Percentiles rank a stretch among this genome's conserved stretches.
phyloP scores from a whole-genome alignment of 2,888 invertebrate genomes.

The Euproctis similis region DNA sequence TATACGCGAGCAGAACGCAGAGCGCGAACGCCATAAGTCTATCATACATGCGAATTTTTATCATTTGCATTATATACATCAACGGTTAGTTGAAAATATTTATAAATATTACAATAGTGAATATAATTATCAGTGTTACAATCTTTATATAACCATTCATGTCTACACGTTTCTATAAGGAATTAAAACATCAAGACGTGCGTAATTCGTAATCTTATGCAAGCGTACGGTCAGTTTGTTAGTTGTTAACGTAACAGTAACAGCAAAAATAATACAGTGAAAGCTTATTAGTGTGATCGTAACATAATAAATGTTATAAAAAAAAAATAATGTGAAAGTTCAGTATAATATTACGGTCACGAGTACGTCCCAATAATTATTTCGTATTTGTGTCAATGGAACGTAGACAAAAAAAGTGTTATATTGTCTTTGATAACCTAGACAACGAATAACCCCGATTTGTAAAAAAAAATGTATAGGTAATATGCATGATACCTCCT shows the following conservation, averaged over 20 bases:
- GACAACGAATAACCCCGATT: too few relatives aligned
- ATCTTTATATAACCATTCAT: constrained; percentile 6
- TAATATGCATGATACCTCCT: constrained; percentile 37
- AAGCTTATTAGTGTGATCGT: constrained; percentile 43
- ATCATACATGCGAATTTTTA: constrained; percentile 49
- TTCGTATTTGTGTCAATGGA: constrained; percentile 3
- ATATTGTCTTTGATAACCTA: too few relatives aligned
- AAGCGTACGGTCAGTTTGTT: constrained; percentile 50
- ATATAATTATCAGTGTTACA: constrained; percentile 5
- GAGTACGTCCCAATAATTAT: constrained; percentile 2
- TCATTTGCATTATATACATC: constrained; percentile 58
- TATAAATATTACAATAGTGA: constrained; percentile 12
- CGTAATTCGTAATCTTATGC: constrained; percentile 54
- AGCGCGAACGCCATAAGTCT: constrained; percentile 38
- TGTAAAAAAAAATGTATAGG: too few relatives aligned
- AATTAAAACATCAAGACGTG: constrained; percentile 24
- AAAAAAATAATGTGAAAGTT: constrained; percentile 22
- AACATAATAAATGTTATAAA: constrained; percentile 13
- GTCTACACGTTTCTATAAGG: constrained; percentile 15
- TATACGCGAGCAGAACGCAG: constrained; percentile 39
- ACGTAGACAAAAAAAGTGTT: too few relatives aligned
- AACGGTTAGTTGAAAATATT: constrained; percentile 52
- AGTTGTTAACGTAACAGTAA: constrained; percentile 55
- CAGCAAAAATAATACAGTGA: constrained; percentile 49
- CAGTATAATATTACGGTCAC: constrained; percentile 1